Percentiles rank a stretch among this genome's conserved stretches.
phyloP scores from a whole-genome alignment of 1,140 invertebrate genomes.

The Drosophila virilis region DNA sequence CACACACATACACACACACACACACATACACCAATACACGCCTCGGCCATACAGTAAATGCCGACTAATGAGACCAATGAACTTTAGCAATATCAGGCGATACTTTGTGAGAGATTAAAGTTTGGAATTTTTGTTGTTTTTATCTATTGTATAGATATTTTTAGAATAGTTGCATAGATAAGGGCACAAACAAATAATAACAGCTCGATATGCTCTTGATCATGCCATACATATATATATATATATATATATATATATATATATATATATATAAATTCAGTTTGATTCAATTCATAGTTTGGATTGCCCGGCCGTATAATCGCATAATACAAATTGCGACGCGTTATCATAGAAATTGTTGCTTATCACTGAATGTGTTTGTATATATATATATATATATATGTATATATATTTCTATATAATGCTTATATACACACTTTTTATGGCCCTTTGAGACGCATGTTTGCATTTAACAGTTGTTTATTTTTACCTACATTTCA shows the following conservation, averaged over 20 bases:
- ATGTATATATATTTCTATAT: background rate
- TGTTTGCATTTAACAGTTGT: too few relatives aligned
- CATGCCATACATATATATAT: background rate
- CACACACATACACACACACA: too few relatives aligned
- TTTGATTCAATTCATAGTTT: background rate
- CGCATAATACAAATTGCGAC: background rate
- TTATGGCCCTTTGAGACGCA: background rate
- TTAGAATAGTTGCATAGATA: background rate
- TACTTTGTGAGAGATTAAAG: background rate
- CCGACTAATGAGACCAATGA: conserved; percentile 23
- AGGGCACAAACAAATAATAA: background rate
- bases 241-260: background rate
- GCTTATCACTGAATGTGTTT: background rate
- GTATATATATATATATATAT: background rate
- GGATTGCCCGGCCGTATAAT: too few relatives aligned
- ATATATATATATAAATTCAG: background rate
- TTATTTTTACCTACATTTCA: too few relatives aligned
- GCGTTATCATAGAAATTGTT: background rate
- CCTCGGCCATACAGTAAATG: conserved; percentile 33
- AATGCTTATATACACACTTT: background rate
- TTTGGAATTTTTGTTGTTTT: background rate
- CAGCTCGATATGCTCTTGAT: background rate
- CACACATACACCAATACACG: too few relatives aligned
- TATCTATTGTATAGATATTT: background rate
- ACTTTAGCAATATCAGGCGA: background rate